Evolutionary conservation across 1,140 invertebrate species (phyloP), one percentile per base, ranked within the genome.

Genomic region (Frieseomelitta varia): DNA sequence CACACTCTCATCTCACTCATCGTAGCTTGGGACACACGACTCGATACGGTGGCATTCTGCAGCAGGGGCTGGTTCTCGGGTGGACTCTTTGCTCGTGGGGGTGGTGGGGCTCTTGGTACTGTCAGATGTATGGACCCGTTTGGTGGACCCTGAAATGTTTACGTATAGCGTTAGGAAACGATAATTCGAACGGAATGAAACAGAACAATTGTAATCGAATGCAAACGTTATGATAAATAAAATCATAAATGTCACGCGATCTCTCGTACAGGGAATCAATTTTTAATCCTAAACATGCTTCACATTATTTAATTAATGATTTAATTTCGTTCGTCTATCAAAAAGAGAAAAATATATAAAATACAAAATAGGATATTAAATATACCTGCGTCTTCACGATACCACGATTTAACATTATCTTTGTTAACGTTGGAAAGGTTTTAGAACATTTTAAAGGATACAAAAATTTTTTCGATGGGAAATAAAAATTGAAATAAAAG

Each of bases 1-100:
- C 97, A 98, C 96, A 97, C 97, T 89, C 97, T 96, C 97, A 97
- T 98, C 94, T 97, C 97, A 77, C 96, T 97, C 94, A 97, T 97
- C 24, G 97, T 96, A 47, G 97, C 96, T 91, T 97, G 97, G 61
- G 97, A 97, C 79, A 97, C 95, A 88, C 97, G 95, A 79, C 91
- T 93, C 24, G 93, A 93, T 27, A 93, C 92, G 12, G 92, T 93
- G 30, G 92, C 91, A 58, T 92, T 88, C 80, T 95, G 94, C 74
- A 96, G 92, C 68, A 96, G 91, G 3, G 96, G 96, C 88, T 96
- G 96, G 72, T 94, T 95, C 89, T 96, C 96, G 8, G 95, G 95
- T 24, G 96, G 95, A 85, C 95, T 96, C 87, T 95, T 95, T n/a
- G 94, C 90, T 87, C 95, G 93, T 0, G 96, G 95, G 6, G 96